Evolutionary conservation across 2,113 vertebrate species (phyloP).

Genomic region (Meriones unguiculatus): DNA sequence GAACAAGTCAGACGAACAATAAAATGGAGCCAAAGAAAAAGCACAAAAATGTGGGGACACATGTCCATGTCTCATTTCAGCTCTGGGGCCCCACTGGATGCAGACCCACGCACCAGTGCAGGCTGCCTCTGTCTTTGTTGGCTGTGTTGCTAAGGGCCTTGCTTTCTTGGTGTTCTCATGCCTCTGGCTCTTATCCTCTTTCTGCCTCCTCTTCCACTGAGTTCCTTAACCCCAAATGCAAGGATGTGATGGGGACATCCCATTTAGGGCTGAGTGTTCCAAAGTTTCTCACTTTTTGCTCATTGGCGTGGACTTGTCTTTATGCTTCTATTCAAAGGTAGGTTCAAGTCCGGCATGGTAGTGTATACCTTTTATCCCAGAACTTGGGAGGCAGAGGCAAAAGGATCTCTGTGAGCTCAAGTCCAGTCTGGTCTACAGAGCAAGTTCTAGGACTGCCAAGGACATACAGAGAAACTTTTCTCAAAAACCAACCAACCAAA

Average conservation of each 20-base stretch:
- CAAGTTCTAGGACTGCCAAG: background rate
- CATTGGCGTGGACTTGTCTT: background rate
- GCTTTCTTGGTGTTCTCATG: background rate
- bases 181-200: background rate
- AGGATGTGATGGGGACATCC: background rate
- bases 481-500: background rate
- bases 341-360: background rate
- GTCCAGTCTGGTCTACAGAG: background rate
- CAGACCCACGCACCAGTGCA: background rate
- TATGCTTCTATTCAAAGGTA: background rate
- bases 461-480: background rate
- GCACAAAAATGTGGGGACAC: background rate
- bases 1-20: background rate
- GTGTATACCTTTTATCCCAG: background rate
- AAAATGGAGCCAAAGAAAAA: background rate
- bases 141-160: too few relatives aligned
- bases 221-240: background rate
- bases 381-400: background rate
- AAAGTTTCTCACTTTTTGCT: background rate
- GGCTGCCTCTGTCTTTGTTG: background rate
- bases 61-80: background rate
- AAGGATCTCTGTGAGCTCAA: background rate
- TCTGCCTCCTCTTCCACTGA: background rate
- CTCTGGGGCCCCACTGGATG: background rate
- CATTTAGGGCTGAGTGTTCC: background rate